Percentiles rank a stretch among this genome's conserved stretches.
Conservation (phyloP, 2,113 vertebrate genomes). For the Seriola aureovittata region DNA sequence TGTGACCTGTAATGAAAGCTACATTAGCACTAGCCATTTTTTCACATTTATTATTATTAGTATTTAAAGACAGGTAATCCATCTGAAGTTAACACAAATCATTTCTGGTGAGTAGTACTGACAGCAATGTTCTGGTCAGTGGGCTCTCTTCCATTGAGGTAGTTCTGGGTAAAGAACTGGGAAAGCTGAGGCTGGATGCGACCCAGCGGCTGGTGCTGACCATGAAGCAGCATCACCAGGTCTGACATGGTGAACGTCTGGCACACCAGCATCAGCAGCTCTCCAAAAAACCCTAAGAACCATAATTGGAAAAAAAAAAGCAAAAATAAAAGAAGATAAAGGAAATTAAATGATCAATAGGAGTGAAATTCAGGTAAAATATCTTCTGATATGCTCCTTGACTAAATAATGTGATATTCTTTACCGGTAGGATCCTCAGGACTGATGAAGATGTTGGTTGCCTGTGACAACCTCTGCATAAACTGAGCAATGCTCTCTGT, state of each 20-base stretch:
- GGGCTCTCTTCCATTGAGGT: constrained; percentile 89
- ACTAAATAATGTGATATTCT: background rate
- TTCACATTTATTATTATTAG: background rate
- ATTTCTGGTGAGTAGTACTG: constrained; percentile 43
- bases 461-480: constrained; percentile 92
- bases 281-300: constrained; percentile 91
- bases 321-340: background rate
- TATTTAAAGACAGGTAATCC: background rate
- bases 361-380: background rate
- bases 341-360: background rate
- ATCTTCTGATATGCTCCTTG: background rate
- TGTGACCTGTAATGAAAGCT: no score
- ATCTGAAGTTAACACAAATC: background rate
- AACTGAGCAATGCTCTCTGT: constrained; percentile 94
- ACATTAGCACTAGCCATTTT: no score
- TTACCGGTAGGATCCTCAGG: constrained; percentile 87
- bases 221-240: constrained; percentile 93
- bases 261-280: constrained; percentile 91
- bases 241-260: constrained; percentile 95
- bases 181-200: constrained; percentile 91
- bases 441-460: constrained; percentile 91
- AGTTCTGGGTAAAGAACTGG: constrained; percentile 92
- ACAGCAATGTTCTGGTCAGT: constrained; percentile 90
- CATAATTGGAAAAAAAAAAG: background rate
- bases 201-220: constrained; percentile 91